phyloP scores from a whole-genome alignment of 2,797 vertebrate species.

The Picus viridis region DNA sequence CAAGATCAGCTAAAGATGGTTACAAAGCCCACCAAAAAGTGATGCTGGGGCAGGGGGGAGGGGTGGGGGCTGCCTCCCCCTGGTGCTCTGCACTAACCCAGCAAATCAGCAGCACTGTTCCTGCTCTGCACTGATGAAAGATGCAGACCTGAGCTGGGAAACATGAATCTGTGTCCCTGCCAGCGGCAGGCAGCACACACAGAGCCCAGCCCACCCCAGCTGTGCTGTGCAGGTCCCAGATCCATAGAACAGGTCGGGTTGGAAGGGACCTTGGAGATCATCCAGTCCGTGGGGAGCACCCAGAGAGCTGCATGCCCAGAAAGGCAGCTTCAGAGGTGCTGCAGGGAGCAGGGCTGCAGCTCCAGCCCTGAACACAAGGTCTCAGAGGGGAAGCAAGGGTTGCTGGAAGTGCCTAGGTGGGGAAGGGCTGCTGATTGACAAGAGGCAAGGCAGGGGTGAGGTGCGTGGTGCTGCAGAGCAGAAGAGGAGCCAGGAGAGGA shows the following conservation, averaged over 20 bases:
- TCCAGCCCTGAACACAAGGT: accelerated
- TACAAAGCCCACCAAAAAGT: background rate
- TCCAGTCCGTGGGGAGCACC: too few species aligned
- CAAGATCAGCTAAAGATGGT: background rate
- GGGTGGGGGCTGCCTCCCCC: background rate
- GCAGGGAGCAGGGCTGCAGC: background rate
- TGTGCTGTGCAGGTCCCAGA: too few species aligned
- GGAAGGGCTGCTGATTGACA: background rate
- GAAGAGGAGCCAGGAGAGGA: background rate
- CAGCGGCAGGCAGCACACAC: background rate
- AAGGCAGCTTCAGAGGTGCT: background rate
- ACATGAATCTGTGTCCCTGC: accelerated
- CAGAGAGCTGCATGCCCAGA: background rate
- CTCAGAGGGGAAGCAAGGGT: accelerated
- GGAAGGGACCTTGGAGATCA: too few species aligned
- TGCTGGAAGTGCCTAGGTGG: accelerated
- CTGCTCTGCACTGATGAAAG: background rate
- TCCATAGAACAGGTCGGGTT: too few species aligned
- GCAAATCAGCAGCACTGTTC: background rate
- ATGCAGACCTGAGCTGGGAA: background rate
- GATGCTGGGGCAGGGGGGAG: too few species aligned
- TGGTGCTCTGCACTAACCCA: accelerated
- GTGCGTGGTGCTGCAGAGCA: accelerated
- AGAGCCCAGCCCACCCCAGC: too few species aligned
- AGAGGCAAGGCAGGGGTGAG: accelerated